Base-by-base conservation (phyloP, 2,113 vertebrate genomes). In the Sciurus niger region DNA sequence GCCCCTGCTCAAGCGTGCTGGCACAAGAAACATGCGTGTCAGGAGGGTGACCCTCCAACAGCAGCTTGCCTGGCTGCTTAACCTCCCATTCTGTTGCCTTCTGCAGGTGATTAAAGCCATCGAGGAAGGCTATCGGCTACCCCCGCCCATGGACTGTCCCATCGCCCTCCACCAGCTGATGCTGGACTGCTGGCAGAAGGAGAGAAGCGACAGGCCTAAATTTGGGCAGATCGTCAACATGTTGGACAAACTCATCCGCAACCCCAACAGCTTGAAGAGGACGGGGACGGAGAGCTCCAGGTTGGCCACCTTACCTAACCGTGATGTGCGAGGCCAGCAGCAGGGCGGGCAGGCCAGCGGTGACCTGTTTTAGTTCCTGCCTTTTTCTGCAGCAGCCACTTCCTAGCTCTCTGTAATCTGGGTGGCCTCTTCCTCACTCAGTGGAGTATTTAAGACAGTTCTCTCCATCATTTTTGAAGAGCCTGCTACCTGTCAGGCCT, bases 201-300 rank as follows among this genome's bases (percentile, higher is more conserved):
- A 99, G 90, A 98, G 99, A 63, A 99, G 99, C 0, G 99, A 99
- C 98, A 99, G 99, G 95, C 99, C 99, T 46, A 99, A 99, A 96
- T 99, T 99, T 89, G 99, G 99, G 95, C 99, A 99, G 99, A 99
- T 99, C 4, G 99, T 99, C 98, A 99, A 99, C 99, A 99, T 99
- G 99, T 98, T 99, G 98, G 99, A 99, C 99, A 99, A 99, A 98
- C 99, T 99, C 96, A 99, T 99, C 98, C 99, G 99, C 91, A 99
- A 99, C 96, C 99, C 99, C 86, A 99, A 99, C 98, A 99, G 99
- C 90, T 98, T 99, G 97, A 99, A 99, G 99, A 99, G 99, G 98
- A 99, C 99, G 0, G 99, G 99, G 70, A 99, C 99, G 0, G 99
- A 99, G 96, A 98, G 98, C 93, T 97, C 99, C 95, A 99, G 99